Conservation (phyloP, 2,888 invertebrate genomes). For the Scaptomyza parva region DNA sequence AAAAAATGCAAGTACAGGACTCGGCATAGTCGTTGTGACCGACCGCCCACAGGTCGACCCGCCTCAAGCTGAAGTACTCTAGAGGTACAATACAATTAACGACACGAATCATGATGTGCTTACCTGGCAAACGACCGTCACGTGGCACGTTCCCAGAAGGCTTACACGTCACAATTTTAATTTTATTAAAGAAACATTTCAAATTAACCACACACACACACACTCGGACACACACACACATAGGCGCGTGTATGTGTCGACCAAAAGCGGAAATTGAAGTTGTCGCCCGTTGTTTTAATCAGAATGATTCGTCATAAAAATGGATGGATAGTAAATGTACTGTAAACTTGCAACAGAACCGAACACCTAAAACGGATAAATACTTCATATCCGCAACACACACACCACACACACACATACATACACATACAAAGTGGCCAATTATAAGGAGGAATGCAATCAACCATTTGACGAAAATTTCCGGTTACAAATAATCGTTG, state of each 20-base stretch:
- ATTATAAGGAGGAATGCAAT: conserved; percentile 34
- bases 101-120: conserved; percentile 84
- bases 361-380: conserved; percentile 45
- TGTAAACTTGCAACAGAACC: conserved; percentile 18
- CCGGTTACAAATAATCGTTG: conserved; percentile 27
- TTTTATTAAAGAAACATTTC: conserved; percentile 82
- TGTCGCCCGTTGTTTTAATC: conserved; percentile 51
- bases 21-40: neutral
- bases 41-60: conserved; percentile 14
- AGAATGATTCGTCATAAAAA: conserved; percentile 70
- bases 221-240: conserved; percentile 15
- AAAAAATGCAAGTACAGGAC: neutral
- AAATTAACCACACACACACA: conserved; percentile 69
- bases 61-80: conserved; percentile 64
- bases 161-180: conserved; percentile 83
- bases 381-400: conserved; percentile 39
- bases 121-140: conserved; percentile 84
- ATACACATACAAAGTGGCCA: conserved; percentile 6
- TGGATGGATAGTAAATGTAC: conserved; percentile 29
- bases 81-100: conserved; percentile 82
- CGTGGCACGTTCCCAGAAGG: conserved; percentile 84
- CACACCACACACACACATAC: conserved; percentile 10
- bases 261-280: conserved; percentile 56
- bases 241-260: conserved; percentile 9
- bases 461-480: conserved; percentile 35